Base-by-base conservation (phyloP, 2,888 invertebrate species). In the Dynastes tityus region DNA sequence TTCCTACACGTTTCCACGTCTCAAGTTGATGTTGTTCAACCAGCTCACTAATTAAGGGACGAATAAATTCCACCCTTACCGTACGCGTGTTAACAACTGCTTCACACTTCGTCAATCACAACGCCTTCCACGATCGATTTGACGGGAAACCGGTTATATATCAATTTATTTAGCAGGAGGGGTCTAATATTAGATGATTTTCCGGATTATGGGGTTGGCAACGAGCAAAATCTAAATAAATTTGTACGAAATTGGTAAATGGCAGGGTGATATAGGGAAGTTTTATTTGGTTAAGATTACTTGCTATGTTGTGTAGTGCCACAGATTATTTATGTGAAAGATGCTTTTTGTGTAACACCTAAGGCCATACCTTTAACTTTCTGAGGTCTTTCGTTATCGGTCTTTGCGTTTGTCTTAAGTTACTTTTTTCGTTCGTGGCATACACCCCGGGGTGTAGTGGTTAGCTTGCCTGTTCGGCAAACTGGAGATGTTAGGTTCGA, bases 61-160 rank as follows among this genome's bases (percentile, higher is more conserved):
- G 45, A 2, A 67, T 67, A 67, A 45, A 40, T 67, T 37, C 45
- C 40, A 45, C 67, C 67, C 67, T 45, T 67, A 5, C 8, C 16
- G 45, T 67, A 67, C 67, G 22, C n/a, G 45, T 45, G 45, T 22
- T 45, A 67, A 45, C 67, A 40, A 45, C 53, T 8, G 67, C 16
- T 67, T 67, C 67, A 67, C 67, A 67, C 67, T 67, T 40, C 67
- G 67, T 67, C 67, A 67, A 45, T 16, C 67, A 45, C 9, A 45
- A 67, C 11, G 16, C 37, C 37, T 64, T 64, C 40, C 67, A 13
- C 67, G 37, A 11, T 67, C 37, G 2, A 29, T 13, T 67, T 40
- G 40, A 16, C 16, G 16, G 5, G 16, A n/a, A 67, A 67, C 16
- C 16, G 9, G 67, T 22, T 67, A 40, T 16, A 67, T 67, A 67